Evolutionary conservation across 2,888 invertebrate species (phyloP).

Genomic region (Ophion costatus): DNA sequence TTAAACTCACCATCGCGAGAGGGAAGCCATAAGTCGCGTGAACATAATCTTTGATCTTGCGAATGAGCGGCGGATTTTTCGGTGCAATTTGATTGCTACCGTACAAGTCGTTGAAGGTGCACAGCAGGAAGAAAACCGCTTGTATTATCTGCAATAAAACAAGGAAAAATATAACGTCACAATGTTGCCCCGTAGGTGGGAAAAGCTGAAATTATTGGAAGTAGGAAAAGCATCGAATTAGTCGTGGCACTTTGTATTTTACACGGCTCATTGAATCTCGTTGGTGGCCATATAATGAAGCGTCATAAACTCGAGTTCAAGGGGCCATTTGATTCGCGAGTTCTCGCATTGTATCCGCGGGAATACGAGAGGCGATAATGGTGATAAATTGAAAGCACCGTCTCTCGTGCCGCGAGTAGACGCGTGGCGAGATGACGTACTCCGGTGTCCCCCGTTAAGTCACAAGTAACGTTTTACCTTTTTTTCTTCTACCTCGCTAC

Average conservation of each 20-base stretch:
- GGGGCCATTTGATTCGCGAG: conserved; percentile 38
- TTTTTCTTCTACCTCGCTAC: background rate
- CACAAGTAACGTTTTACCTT: background rate
- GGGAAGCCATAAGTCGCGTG: conserved; percentile 92
- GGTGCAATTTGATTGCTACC: conserved; percentile 89
- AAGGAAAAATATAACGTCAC: background rate
- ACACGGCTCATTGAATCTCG: conserved; percentile 23
- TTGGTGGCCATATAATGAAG: background rate
- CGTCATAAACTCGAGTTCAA: conserved; percentile 21
- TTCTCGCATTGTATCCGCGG: conserved; percentile 21
- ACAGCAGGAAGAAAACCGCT: conserved; percentile 91
- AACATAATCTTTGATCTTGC: conserved; percentile 88
- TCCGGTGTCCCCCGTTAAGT: background rate
- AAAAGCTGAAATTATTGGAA: background rate
- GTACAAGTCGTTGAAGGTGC: conserved; percentile 90
- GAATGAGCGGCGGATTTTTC: conserved; percentile 87
- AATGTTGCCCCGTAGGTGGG: background rate
- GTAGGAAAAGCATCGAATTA: background rate
- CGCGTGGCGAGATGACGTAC: conserved; percentile 14
- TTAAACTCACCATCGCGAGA: conserved; percentile 86
- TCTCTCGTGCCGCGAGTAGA: background rate
- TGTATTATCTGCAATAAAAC: conserved; percentile 88
- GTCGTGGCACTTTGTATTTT: conserved; percentile 22
- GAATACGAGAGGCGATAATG: conserved; percentile 30
- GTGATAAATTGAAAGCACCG: conserved; percentile 46